These are phyloP conservation scores for Aleiodes sp. DNA, from an alignment of 1,140 invertebrate genomes.

Conservation along the genomic window DNA sequence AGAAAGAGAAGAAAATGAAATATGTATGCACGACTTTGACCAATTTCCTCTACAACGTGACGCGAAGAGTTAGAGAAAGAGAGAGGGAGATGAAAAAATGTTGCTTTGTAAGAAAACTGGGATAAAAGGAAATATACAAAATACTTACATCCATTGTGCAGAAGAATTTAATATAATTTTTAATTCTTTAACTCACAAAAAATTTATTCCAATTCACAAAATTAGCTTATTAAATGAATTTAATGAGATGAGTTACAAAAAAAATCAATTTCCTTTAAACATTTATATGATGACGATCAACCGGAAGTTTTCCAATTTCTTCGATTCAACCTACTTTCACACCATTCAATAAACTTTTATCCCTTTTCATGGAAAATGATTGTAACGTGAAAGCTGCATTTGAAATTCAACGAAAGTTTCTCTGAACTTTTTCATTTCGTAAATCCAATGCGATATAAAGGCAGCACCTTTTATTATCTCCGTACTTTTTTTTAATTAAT, in stretches of 20 bases:
- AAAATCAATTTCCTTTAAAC: no score
- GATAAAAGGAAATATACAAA: not conserved
- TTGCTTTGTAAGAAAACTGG: not conserved
- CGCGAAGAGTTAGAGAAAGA: not conserved
- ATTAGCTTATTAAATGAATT: not conserved
- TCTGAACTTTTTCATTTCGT: no score
- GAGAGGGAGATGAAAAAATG: not conserved
- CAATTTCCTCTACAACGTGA: conserved; percentile 6
- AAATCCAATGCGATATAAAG: no score
- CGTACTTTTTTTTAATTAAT: no score
- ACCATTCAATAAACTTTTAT: no score
- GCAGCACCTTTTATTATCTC: no score
- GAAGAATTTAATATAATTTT: not conserved
- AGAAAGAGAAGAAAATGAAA: not conserved
- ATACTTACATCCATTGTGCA: conserved; percentile 15
- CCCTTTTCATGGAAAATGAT: no score
- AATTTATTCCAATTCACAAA: not conserved
- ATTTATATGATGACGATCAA: not conserved
- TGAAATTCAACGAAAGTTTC: no score
- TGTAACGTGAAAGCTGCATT: no score
- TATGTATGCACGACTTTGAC: not conserved
- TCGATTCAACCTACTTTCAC: not conserved
- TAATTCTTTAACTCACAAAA: not conserved
- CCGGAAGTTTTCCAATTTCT: not conserved
- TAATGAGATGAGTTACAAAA: not conserved